Conservation (phyloP, 2,797 vertebrate species). For the Scomberomorus guttatus region DNA sequence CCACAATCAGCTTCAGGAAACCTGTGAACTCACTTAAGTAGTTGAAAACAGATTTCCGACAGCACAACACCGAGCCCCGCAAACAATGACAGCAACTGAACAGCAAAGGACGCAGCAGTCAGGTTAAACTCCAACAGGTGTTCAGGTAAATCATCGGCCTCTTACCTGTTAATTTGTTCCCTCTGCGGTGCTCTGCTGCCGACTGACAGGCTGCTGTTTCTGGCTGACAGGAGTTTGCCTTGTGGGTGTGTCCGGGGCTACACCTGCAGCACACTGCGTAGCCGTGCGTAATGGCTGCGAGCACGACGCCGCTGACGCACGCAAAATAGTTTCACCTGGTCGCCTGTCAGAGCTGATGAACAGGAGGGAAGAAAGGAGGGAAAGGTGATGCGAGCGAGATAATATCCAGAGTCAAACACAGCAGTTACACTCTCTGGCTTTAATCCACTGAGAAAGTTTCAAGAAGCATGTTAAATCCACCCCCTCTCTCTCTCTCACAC, state of each 20-base stretch:
- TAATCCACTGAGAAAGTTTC: conserved; percentile 5
- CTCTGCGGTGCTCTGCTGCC: conserved; percentile 12
- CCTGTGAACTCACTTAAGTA: neutral
- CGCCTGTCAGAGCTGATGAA: neutral
- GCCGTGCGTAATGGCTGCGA: conserved; percentile 15
- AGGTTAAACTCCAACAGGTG: conserved; percentile 2
- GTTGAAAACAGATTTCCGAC: neutral
- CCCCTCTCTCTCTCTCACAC: neutral
- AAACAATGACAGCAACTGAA: neutral
- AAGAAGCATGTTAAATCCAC: neutral
- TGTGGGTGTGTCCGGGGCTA: conserved; percentile 55
- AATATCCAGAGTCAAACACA: neutral
- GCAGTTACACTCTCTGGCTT: neutral
- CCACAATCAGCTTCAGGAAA: neutral
- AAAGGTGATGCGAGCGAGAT: neutral
- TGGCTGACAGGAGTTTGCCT: conserved; percentile 36
- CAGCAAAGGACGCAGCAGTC: neutral
- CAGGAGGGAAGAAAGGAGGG: neutral
- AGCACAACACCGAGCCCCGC: no score
- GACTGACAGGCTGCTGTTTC: conserved; percentile 37
- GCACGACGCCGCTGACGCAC: conserved; percentile 37
- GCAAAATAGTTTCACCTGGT: neutral
- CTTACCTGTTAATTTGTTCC: conserved; percentile 55
- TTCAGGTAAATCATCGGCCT: conserved; percentile 10
- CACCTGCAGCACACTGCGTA: conserved; percentile 51